Percentiles rank a stretch among this genome's conserved stretches.
Conservation (phyloP, 1,140 invertebrate genomes). For the Drosophila ohnishii region DNA sequence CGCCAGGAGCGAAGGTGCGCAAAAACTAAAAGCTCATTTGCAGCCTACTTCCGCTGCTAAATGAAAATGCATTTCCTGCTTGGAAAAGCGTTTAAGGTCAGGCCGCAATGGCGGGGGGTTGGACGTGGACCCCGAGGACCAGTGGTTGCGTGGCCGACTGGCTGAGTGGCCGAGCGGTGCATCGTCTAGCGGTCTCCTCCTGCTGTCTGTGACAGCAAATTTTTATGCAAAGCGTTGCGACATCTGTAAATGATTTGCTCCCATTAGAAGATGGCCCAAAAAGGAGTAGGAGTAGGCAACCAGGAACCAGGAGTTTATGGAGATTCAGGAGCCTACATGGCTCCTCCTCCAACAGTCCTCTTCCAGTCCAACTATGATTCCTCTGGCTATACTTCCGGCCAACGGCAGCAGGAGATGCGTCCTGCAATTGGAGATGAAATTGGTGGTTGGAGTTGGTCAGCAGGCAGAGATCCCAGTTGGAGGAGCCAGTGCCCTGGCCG, state of each 20-base stretch:
- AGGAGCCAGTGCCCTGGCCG: slow-evolving; percentile 41
- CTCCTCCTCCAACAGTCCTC: neutral
- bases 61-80: slow-evolving; percentile 82
- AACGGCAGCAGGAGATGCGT: slow-evolving; percentile 16
- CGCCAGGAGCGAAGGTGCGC: slow-evolving; percentile 49
- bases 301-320: slow-evolving; percentile 4
- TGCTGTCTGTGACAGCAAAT: slow-evolving; percentile 59
- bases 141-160: slow-evolving; percentile 9
- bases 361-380: slow-evolving; percentile 46
- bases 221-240: slow-evolving; percentile 77
- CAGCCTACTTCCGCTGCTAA: slow-evolving; percentile 79
- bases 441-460: slow-evolving; percentile 2
- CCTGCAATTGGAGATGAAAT: slow-evolving; percentile 12
- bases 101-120: neutral
- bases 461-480: slow-evolving; percentile 7
- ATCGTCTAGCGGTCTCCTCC: neutral
- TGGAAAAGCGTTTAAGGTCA: slow-evolving; percentile 70
- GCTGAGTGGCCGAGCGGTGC: neutral
- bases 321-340: slow-evolving; percentile 12
- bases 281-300: neutral
- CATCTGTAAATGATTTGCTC: slow-evolving; percentile 79
- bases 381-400: slow-evolving; percentile 62
- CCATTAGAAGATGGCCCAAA: slow-evolving; percentile 59
- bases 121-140: neutral
- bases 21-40: slow-evolving; percentile 83